These are phyloP conservation scores for Chelidonichthys spinosus DNA, from an alignment of 2,797 vertebrate genomes.

Conservation along the genomic window DNA sequence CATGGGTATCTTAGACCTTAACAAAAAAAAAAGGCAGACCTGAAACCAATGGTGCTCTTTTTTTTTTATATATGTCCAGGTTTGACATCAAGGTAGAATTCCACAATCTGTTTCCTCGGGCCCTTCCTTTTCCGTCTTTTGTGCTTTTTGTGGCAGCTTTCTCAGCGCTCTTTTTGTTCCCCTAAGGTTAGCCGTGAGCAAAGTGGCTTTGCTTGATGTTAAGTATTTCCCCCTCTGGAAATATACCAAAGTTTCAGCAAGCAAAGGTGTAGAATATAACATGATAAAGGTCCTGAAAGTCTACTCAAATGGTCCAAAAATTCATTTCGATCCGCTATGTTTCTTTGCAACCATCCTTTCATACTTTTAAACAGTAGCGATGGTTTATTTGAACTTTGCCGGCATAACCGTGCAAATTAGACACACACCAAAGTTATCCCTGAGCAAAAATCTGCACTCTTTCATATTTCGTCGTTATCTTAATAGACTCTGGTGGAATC, in stretches of 20 bases:
- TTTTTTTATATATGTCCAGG: conserved; percentile 43
- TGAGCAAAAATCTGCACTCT: conserved; percentile 25
- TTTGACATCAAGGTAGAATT: conserved; percentile 59
- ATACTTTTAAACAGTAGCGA: conserved; percentile 6
- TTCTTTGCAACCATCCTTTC: conserved; percentile 26
- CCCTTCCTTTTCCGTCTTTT: conserved; percentile 44
- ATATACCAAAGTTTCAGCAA: conserved; percentile 42
- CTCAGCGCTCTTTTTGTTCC: conserved; percentile 53
- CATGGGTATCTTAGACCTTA: conserved; percentile 7
- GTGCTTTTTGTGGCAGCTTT: conserved; percentile 57
- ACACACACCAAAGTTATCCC: conserved; percentile 36
- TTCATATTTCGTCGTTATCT: conserved; percentile 54
- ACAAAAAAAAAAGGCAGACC: conserved; percentile 29
- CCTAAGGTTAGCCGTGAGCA: conserved; percentile 66
- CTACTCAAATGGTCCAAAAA: conserved; percentile 12
- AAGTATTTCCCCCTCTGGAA: conserved; percentile 58
- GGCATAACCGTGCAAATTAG: conserved; percentile 39
- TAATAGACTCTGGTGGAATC: conserved; percentile 48
- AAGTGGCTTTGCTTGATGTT: conserved; percentile 59
- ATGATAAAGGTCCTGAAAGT: conserved; percentile 25
- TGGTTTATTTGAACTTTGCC: conserved; percentile 39
- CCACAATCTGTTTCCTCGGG: conserved; percentile 48
- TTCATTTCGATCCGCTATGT: conserved; percentile 15
- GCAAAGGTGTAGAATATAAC: conserved; percentile 43
- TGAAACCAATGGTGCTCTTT: conserved; percentile 31